Conservation (phyloP, 1,140 invertebrate species). For the Cotesia glomerata region DNA sequence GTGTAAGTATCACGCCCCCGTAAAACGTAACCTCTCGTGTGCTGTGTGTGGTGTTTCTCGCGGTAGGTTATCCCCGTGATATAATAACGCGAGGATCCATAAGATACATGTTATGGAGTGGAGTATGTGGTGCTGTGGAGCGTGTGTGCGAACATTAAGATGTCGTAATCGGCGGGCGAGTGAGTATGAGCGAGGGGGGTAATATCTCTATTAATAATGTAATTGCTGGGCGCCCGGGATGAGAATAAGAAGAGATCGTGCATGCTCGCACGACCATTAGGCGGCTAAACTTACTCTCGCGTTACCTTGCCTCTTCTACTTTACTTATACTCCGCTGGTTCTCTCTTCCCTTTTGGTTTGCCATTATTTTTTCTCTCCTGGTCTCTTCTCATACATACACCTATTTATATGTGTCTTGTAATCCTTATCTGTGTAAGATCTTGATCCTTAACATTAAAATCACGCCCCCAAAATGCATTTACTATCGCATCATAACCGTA, state of each 20-base stretch:
- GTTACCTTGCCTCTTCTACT: no score
- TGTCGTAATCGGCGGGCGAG: conserved; percentile 44
- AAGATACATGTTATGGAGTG: neutral
- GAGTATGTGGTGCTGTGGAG: conserved; percentile 11
- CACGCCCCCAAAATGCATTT: conserved; percentile 4
- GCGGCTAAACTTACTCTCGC: neutral
- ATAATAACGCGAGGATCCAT: no score
- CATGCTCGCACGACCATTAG: conserved; percentile 46
- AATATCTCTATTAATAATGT: conserved; percentile 57
- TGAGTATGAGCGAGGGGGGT: conserved; percentile 33
- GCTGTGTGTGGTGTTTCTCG: no score
- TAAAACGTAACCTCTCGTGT: neutral
- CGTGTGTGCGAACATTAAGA: conserved; percentile 32
- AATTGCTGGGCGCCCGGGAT: conserved; percentile 43
- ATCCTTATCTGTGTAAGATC: neutral
- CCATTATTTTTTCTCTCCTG: neutral
- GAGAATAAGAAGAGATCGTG: conserved; percentile 45
- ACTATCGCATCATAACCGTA: conserved; percentile 7
- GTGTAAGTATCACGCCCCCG: conserved; percentile 1
- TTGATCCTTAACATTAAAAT: conserved; percentile 13
- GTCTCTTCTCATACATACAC: neutral
- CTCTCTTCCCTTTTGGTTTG: no score
- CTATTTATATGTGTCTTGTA: neutral
- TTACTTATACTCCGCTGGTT: neutral
- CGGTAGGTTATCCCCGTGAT: no score